Base-by-base conservation (phyloP, 2,113 vertebrate genomes). In the Turnix velox region DNA sequence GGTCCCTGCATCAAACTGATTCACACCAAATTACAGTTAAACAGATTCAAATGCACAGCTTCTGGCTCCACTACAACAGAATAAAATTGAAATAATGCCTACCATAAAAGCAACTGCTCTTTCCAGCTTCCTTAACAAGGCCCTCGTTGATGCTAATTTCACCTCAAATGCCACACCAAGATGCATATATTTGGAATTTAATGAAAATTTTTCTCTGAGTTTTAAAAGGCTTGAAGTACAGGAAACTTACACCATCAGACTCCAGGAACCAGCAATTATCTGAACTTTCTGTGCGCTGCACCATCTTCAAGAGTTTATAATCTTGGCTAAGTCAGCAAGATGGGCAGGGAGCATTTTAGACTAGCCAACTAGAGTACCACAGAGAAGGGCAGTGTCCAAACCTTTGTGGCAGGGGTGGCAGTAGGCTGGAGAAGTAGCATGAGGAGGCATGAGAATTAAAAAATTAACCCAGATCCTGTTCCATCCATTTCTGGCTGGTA, bases 21-120 rank as follows among this genome's bases (percentile, higher is more conserved):
- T 65, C 79, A 69, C 67, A 72, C 27, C 52, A 92, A 94, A 96
- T 93, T 78, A 49, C 55, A 66, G 92, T 91, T 92, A 84, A 90
- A 86, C 40, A 39, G 49, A 84, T 71, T 73, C 15, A 87, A 83
- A 90, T 48, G 51, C 74, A 75, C 57, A 79, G 28, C 57, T 52
- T 86, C 81, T 93, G 73, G 79, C 91, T 95, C 42, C 48, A 46
- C 17, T 57, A 39, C 57, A 91, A 94, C 67, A 46, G 18, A 93
- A 83, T 80, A 89, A 84, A 87, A 89, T 48, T 92, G 61, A 96
- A 95, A 92, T 77, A 92, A 65, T 72, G 23, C 16, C 45, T 79
- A 22, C 37, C 51, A 80, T 89, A 89, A 92, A 92, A 46, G 27
- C n/a, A 94, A 65, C 40, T 61, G 55, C 27, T 87, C 39, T 66